Evolutionary conservation across 2,888 invertebrate species (phyloP).

Genomic region (Tribolium freemani): DNA sequence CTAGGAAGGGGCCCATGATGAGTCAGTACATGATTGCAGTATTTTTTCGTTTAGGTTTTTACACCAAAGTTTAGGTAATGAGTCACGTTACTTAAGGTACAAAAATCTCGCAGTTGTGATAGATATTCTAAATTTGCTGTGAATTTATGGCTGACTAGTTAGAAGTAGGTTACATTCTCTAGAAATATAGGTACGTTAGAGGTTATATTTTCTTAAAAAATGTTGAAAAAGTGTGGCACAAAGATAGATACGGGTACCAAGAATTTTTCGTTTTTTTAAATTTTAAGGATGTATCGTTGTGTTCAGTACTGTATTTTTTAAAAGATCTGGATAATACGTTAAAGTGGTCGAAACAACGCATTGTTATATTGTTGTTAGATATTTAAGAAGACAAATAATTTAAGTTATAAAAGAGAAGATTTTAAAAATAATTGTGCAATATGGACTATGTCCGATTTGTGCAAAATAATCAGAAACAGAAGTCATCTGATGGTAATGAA

Average conservation of each 20-base stretch:
- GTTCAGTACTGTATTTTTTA: slow-evolving; percentile 22
- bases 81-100: not conserved
- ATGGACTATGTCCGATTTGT: slow-evolving; percentile 25
- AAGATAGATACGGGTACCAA: slow-evolving; percentile 6
- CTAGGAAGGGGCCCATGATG: slow-evolving; percentile 55
- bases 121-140: slow-evolving; percentile 34
- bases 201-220: slow-evolving; percentile 27
- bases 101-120: slow-evolving; percentile 34
- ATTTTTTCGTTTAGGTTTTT: slow-evolving; percentile 13
- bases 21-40: slow-evolving; percentile 33
- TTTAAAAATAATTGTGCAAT: slow-evolving; percentile 31
- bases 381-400: slow-evolving; percentile 29
- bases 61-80: not conserved
- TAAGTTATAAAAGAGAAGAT: slow-evolving; percentile 17
- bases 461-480: slow-evolving; percentile 48
- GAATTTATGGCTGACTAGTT: slow-evolving; percentile 31
- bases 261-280: slow-evolving; percentile 3
- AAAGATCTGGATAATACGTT: not conserved
- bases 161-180: slow-evolving; percentile 7
- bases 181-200: slow-evolving; percentile 2
- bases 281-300: slow-evolving; percentile 11
- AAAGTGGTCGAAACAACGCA: slow-evolving; percentile 3
- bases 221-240: slow-evolving; percentile 20
- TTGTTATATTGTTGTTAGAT: slow-evolving; percentile 42
- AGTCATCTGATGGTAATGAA: slow-evolving; percentile 61